Base-by-base conservation (phyloP, 2,888 invertebrate species). In the Microplitis deprimator region DNA sequence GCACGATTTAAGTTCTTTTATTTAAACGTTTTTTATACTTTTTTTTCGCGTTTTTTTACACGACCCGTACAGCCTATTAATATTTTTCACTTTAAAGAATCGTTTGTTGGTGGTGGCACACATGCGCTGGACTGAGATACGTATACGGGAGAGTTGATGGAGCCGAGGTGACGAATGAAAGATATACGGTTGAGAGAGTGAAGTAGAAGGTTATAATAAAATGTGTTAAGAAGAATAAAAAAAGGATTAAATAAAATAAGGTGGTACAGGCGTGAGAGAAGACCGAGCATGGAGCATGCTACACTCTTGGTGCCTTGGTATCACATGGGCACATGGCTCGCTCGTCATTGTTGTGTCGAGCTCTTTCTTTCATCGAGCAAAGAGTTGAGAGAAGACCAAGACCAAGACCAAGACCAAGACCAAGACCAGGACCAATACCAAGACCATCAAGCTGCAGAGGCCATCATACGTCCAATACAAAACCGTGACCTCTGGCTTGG, bases 401-500 rank as follows among this genome's bases (percentile, higher is more conserved):
- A 29, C 29, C 20, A 20, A 20, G 20, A 20, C 20, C 20, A 20
- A 20, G 20, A 20, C 20, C 20, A 20, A 20, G 20, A 20, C 20
- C 29, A 29, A 29, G 29, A 29, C 29, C 29, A 29, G 3, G 29
- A 29, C 2, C 29, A 4, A 29, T 0, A 29, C 2, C 29, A 29
- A 29, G 29, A 29, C 29, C 29, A 38, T 75, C 61, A 73, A 65
- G 77, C 79, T 77, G 73, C 79, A 80, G 80, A 79, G 77, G 77
- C 50, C 80, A 77, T 77, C 77, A 79, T 70, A 68, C 68, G 60
- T 50, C 79, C 79, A 75, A 75, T 72, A 67, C 64, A 79, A 77
- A 50, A 50, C 50, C 50, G 79, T 79, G 80, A 80, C 80, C 80
- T 77, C 75, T 75, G 76, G 77, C 76, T 67, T 69, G 50, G 71